Base-by-base conservation (phyloP, 2,888 invertebrate species). In the Phorcus lineatus region DNA sequence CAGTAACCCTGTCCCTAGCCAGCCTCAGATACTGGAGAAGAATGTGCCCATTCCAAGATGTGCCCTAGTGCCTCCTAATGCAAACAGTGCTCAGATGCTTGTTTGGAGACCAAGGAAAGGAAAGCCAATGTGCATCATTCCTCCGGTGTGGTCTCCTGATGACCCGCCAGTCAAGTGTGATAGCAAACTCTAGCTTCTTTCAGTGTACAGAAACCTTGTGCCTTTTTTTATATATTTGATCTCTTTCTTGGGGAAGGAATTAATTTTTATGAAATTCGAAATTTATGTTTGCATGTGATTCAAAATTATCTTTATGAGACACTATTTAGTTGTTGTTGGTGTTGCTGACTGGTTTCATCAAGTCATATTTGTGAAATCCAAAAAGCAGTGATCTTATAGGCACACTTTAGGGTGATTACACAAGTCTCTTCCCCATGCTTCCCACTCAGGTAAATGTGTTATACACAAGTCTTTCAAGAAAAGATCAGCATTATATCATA, bases 1-100 rank as follows among this genome's bases (percentile, higher is more conserved):
- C 54, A 90, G 89, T 80, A 85, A 88, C 78, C 88, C 89, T 1
- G 85, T 87, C 6, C 91, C 90, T 1, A 87, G 84, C n/a, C 91
- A 92, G 81, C 91, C 91, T 0, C 77, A 82, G 47, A 82, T 91
- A 11, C 83, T 91, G 22, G 89, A 89, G 54, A 86, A 90, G 62
- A 90, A 87, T 70, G 86, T 91, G 16, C 87, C 90, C 6, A 91
- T 92, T 36, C 91, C 92, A 7, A 84, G 88, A 17, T 91, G 91
- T 83, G 91, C 92, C 4, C 86, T 92, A 9, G 89, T 89, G 77
- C 91, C 92, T 40, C 92, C 92, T 9, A 92, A 92, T 80, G 91
- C 92, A 74, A 92, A 92, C 87, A 90, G 90, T 78, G 91, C 92
- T 47, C 92, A 92, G 85, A 90, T 91, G 86, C 85, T 93, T 19